Evolutionary conservation across 1,140 invertebrate genomes (phyloP), one percentile per base, ranked within the genome.

Genomic region (Batillaria attramentaria): DNA sequence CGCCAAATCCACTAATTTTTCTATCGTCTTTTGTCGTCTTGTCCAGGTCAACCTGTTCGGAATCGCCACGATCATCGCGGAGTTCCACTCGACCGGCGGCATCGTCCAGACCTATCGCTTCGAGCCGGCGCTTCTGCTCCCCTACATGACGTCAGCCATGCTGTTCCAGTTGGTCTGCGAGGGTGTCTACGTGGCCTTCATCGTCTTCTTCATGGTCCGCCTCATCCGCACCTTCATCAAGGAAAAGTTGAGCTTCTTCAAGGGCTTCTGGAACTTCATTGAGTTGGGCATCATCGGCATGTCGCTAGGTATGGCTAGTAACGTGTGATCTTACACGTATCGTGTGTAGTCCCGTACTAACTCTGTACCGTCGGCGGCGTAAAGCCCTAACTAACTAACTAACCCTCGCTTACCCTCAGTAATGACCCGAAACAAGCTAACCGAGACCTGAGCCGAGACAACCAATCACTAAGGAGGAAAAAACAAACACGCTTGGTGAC

Each of bases 41-140:
- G 13, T 68, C 1, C 80, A 81, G 77, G 83, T 91, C 0, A 91
- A 93, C 79, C 83, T 93, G 28, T 93, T 93, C 79, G 90, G 89
- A 16, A 89, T 93, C 0, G 87, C 88, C 13, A 92, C 91, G 18
- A 87, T 93, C n/a, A 81, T 93, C 20, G 89, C 90, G 3, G 93
- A 93, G 85, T 92, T 93, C 81, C 77, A 91, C 39, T 90, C 91
- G 6, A 92, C 90, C 42, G 93, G 92, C 4, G 92, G 92, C 18
- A 86, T 93, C 8, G 87, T 92, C 20, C 88, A 91, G 6, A 91
- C 89, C 43, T 92, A 91, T 81, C 86, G 92, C 68, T 91, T 94
- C 78, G 92, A 94, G 78, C 89, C 91, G 3, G 86, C 85, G 31
- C 88, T 87, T 79, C 82, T 91, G n/a, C 80, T 90, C 8, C 87